phyloP scores from a whole-genome alignment of 2,888 invertebrate species.

The Trichopoda pennipes region DNA sequence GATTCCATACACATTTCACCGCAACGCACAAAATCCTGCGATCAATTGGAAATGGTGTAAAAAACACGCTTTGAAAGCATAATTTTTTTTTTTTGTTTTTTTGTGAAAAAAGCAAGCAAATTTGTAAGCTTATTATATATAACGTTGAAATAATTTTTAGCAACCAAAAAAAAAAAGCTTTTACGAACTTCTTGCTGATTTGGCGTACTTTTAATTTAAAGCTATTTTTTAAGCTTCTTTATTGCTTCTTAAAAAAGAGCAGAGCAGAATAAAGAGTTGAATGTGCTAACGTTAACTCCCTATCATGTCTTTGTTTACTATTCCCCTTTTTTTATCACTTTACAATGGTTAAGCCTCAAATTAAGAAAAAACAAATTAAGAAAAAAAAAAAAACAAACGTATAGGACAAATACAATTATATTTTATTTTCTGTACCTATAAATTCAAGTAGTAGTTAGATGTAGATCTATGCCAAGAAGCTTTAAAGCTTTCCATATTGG shows the following conservation, averaged over 20 bases:
- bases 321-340: not conserved
- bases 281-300: constrained; percentile 7
- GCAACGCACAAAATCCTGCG: constrained; percentile 77
- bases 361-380: constrained; percentile 51
- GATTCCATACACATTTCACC: constrained; percentile 58
- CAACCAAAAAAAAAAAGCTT: not conserved
- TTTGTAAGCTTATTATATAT: not conserved
- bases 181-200: not conserved
- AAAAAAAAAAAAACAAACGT: constrained; percentile 10
- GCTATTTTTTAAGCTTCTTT: not conserved
- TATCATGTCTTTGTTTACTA: not conserved
- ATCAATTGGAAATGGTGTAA: constrained; percentile 76
- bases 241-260: not conserved
- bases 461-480: not conserved
- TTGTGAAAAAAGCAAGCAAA: not conserved
- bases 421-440: constrained; percentile 47
- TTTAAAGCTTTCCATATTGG: constrained; percentile 27
- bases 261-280: too few species aligned
- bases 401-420: constrained; percentile 15
- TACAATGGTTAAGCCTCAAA: constrained; percentile 60
- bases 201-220: not conserved
- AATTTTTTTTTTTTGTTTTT: too few species aligned
- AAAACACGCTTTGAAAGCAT: too few species aligned
- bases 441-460: constrained; percentile 45
- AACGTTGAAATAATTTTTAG: not conserved